Percentiles rank a stretch among this genome's conserved stretches.
phyloP scores from a whole-genome alignment of 1,140 invertebrate species.

The Drosophila lowei region DNA sequence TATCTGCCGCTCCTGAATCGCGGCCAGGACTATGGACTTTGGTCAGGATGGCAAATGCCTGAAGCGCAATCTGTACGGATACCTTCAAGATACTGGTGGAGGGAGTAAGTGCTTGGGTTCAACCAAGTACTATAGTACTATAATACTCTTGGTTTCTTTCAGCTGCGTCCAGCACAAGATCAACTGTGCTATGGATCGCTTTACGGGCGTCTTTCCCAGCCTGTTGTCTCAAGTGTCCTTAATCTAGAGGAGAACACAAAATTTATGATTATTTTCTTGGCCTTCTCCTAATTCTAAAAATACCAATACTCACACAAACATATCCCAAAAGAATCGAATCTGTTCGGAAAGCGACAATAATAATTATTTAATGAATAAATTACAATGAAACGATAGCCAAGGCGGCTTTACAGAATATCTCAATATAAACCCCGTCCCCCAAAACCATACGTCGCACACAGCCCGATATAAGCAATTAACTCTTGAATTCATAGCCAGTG shows the following conservation, averaged over 20 bases:
- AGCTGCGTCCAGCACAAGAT: conserved; percentile 68
- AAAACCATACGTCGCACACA: too few relatives aligned
- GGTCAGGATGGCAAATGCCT: conserved; percentile 71
- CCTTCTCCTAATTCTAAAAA: too few relatives aligned
- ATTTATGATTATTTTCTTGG: background rate
- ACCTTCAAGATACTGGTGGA: conserved; percentile 71
- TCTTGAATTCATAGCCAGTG: too few relatives aligned
- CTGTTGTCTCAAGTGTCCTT: conserved; percentile 73
- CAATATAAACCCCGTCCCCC: too few relatives aligned
- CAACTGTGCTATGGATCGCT: conserved; percentile 66
- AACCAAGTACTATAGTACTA: background rate
- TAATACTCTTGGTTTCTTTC: background rate
- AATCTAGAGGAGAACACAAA: background rate
- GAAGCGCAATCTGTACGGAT: conserved; percentile 71
- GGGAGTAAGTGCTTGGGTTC: conserved; percentile 54
- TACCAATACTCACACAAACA: background rate
- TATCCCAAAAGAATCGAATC: too few relatives aligned
- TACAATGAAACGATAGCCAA: too few relatives aligned
- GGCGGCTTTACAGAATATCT: too few relatives aligned
- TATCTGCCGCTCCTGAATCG: conserved; percentile 65
- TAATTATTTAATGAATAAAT: too few relatives aligned
- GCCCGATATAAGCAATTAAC: too few relatives aligned
- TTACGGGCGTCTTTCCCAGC: conserved; percentile 73
- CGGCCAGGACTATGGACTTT: conserved; percentile 77
- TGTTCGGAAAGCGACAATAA: too few relatives aligned